These are phyloP conservation scores for Heliconius himera DNA, from an alignment of 1,140 invertebrate genomes.

Conservation along the genomic window DNA sequence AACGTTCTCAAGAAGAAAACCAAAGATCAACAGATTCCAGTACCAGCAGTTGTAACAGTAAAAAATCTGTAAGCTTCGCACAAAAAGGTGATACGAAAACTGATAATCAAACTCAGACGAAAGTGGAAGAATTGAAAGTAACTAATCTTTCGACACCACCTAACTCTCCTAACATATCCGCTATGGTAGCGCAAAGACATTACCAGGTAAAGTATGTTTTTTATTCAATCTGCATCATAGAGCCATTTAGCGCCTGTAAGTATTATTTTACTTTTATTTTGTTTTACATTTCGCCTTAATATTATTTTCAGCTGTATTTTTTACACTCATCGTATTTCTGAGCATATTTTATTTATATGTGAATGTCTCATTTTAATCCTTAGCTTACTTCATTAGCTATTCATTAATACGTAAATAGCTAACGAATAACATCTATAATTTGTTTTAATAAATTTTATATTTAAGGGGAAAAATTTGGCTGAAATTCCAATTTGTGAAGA, in stretches of 20 bases:
- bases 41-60: constrained; percentile 85
- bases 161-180: constrained; percentile 87
- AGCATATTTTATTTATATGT: constrained; percentile 16
- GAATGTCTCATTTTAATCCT: constrained; percentile 26
- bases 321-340: background rate
- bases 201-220: constrained; percentile 77
- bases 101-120: constrained; percentile 58
- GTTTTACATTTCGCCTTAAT: constrained; percentile 18
- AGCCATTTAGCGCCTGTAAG: constrained; percentile 72
- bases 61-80: constrained; percentile 82
- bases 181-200: constrained; percentile 79
- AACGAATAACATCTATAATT: constrained; percentile 1
- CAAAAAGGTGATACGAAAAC: constrained; percentile 71
- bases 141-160: constrained; percentile 83
- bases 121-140: constrained; percentile 73
- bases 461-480: constrained; percentile 82
- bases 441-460: constrained; percentile 29
- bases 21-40: constrained; percentile 86
- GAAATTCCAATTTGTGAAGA: constrained; percentile 84
- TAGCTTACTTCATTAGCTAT: constrained; percentile 38
- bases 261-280: constrained; percentile 66
- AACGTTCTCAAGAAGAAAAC: constrained; percentile 85
- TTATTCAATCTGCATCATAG: constrained; percentile 51
- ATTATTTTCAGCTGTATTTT: constrained; percentile 18
- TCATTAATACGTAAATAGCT: constrained; percentile 33